phyloP scores from a whole-genome alignment of 2,888 invertebrate species.

The Amiota mariae region DNA sequence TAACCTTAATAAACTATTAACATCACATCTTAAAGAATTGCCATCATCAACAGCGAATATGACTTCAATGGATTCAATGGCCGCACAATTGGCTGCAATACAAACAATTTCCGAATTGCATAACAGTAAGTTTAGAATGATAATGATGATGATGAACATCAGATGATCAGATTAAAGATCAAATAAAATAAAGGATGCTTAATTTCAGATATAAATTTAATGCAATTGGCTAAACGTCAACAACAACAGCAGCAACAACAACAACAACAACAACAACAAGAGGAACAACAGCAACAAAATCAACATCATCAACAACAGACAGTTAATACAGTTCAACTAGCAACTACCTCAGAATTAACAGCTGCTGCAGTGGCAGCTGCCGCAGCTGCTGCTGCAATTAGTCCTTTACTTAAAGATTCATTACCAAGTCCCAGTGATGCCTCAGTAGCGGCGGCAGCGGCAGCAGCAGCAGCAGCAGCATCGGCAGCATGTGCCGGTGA shows the following conservation, averaged over 20 bases:
- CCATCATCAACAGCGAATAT: constrained; percentile 71
- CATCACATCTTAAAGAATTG: constrained; percentile 59
- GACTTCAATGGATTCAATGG: constrained; percentile 80
- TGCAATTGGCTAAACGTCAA: constrained; percentile 58
- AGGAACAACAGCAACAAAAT: constrained; percentile 46
- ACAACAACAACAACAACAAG: constrained; percentile 50
- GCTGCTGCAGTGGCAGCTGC: constrained; percentile 54
- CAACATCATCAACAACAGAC: constrained; percentile 58
- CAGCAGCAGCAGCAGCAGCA: too few species aligned
- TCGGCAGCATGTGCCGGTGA: constrained; percentile 74
- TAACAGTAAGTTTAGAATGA: constrained; percentile 57
- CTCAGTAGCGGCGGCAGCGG: not conserved
- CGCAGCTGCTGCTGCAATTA: constrained; percentile 56
- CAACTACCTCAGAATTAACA: constrained; percentile 73
- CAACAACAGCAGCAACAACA: constrained; percentile 47
- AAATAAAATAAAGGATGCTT: constrained; percentile 11
- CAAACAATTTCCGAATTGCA: constrained; percentile 75
- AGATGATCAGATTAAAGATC: too few species aligned
- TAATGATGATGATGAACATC: not conserved
- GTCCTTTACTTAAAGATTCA: constrained; percentile 73
- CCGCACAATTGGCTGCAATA: constrained; percentile 79
- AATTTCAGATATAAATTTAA: constrained; percentile 54
- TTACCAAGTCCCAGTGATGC: constrained; percentile 74
- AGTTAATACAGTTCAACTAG: constrained; percentile 67
- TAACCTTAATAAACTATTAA: constrained; percentile 61